A percentile compares a stretch with the other conserved stretches of the same genome.
phyloP scores from a whole-genome alignment of 2,113 vertebrate species.

The Camelus dromedarius region DNA sequence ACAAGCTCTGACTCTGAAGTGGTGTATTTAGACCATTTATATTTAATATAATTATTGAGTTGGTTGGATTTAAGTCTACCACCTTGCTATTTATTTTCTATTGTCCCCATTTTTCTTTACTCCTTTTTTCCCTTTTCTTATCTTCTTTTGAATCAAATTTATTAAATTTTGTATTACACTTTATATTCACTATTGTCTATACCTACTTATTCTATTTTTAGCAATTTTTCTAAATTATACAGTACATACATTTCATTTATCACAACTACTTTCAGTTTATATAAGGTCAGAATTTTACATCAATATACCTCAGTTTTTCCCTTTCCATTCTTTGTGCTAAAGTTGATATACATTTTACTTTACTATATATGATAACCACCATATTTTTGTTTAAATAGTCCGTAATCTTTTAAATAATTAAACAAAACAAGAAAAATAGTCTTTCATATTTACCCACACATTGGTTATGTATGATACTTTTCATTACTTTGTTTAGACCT shows the following conservation, averaged over 20 bases:
- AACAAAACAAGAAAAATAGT: background rate
- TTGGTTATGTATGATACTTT: background rate
- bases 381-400: background rate
- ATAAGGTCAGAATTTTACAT: background rate
- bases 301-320: background rate
- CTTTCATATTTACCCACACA: background rate
- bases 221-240: background rate
- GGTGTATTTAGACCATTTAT: background rate
- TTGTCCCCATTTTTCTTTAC: background rate
- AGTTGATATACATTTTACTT: background rate
- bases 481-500: background rate
- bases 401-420: background rate
- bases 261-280: background rate
- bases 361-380: background rate
- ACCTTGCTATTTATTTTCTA: no score
- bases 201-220: background rate
- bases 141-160: background rate
- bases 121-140: background rate
- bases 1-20: background rate
- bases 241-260: background rate
- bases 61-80: no score
- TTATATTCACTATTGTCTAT: background rate
- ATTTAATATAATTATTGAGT: no score
- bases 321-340: background rate
- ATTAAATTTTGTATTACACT: background rate